Evolutionary conservation across 2,113 vertebrate species (phyloP), one percentile per base, ranked within the genome.

Genomic region (Cynopterus brachyotis): DNA sequence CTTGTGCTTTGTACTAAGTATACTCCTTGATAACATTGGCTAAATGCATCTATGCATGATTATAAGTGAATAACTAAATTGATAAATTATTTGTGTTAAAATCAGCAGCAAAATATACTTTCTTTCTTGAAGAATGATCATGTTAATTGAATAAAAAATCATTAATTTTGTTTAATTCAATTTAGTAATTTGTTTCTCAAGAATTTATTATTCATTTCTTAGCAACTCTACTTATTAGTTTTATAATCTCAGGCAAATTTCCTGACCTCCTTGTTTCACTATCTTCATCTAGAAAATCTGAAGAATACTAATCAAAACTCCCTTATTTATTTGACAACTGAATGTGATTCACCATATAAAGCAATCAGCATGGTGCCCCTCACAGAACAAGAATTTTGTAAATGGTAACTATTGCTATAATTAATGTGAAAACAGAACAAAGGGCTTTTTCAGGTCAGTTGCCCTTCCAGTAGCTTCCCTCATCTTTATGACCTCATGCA

Each of bases 141-240:
- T 79, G 13, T 47, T 93, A 91, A 95, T 80, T 95, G 57, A 93
- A 60, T 66, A 95, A 87, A 64, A 80, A 93, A 87, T 92, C 59
- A 70, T 91, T 94, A 89, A 85, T 95, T 92, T 94, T 94, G 9
- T 79, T 95, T 88, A 86, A 97, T 92, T 97, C 12, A 92, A 60
- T 76, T 93, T 84, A 78, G 62, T 80, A 70, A 89, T 12, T 80
- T 66, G 30, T 80, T 95, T 76, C 22, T 88, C 32, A 94, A 66
- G 12, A 91, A 80, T 78, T 84, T 87, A 66, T 87, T 86, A 90
- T 73, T 60, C 57, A 76, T 42, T 24, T 81, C 42, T 72, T 67
- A 88, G 55, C 50, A 89, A 40, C 12, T 84, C 47, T 28, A n/a
- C 75, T 85, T 88, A 55, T 3, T 80, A 64, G 75, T 93, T 94